phyloP scores from a whole-genome alignment of 2,888 invertebrate species.

The Acleris laterana region DNA sequence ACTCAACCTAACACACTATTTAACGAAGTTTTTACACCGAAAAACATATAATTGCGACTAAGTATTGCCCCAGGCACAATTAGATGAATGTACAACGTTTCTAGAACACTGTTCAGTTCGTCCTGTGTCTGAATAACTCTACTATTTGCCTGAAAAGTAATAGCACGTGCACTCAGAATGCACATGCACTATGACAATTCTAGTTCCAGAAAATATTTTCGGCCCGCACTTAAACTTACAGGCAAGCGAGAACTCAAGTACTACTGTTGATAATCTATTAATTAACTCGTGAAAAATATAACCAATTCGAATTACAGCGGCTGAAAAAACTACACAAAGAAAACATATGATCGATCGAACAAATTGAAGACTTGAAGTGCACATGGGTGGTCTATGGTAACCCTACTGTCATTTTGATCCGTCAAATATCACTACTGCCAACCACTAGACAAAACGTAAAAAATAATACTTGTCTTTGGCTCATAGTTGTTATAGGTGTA shows the following conservation, averaged over 20 bases:
- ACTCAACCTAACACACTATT: constrained; percentile 58
- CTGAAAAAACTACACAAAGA: constrained; percentile 84
- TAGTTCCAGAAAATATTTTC: constrained; percentile 17
- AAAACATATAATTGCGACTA: constrained; percentile 42
- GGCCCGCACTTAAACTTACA: constrained; percentile 13
- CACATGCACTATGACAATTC: constrained; percentile 62
- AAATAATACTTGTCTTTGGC: constrained; percentile 40
- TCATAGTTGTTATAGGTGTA: not conserved
- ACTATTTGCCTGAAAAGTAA: constrained; percentile 74
- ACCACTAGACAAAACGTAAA: constrained; percentile 38
- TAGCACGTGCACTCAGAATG: constrained; percentile 80
- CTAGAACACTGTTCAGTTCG: constrained; percentile 46
- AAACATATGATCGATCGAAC: constrained; percentile 84
- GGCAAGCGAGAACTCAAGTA: constrained; percentile 5
- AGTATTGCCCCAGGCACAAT: constrained; percentile 38
- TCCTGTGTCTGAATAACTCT: constrained; percentile 58
- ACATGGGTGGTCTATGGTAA: constrained; percentile 77
- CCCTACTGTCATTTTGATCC: constrained; percentile 48
- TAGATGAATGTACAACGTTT: constrained; percentile 39
- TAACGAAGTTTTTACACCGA: constrained; percentile 55
- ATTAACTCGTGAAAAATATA: constrained; percentile 62
- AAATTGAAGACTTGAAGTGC: constrained; percentile 67
- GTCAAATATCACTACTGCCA: constrained; percentile 48
- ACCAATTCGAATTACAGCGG: constrained; percentile 81
- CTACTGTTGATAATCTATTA: constrained; percentile 18